Evolutionary conservation across 2,113 vertebrate species (phyloP), one percentile per base, ranked within the genome.

Genomic region (Otus sunia): DNA sequence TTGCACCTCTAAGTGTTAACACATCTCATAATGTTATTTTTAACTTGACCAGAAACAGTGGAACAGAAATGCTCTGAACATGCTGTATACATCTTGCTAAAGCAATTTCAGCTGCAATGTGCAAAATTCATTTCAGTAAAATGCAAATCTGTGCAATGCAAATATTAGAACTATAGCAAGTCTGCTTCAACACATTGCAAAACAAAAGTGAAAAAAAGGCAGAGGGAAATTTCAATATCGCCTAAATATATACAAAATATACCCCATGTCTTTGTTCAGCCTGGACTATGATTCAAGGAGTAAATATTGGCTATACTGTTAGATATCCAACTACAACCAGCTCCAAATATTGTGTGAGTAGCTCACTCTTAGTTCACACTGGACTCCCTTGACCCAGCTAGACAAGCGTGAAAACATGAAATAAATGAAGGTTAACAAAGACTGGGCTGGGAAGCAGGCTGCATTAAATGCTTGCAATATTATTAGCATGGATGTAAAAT

Each of bases 361-460:
- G 89, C 95, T 96, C 92, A 96, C 93, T 86, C 92, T 84, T 64
- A 85, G 95, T 83, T 97, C 97, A 93, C 93, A 79, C 66, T 52
- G 82, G 81, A 90, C 78, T 97, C 92, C 95, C 93, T 71, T 96
- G 96, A 98, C 98, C 96, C 95, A 91, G 96, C 96, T 96, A 68
- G 88, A 98, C 98, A 98, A 96, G 96, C 98, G 83, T 98, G 97
- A 98, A 98, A 97, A 98, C 96, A 95, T 68, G 90, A 98, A 98
- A 98, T 97, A 97, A 98, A 98, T 95, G 96, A 97, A 96, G 74
- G 81, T 96, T 98, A 98, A 99, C 98, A 99, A 99, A 98, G 98
- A 94, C 97, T 23, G 47, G 62, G 90, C 77, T 89, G 84, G 81
- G 89, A 95, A 88, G 85, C 53, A 87, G 82, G 90, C 83, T 80